phyloP scores from a whole-genome alignment of 2,797 vertebrate genomes.

The Bradypus variegatus region DNA sequence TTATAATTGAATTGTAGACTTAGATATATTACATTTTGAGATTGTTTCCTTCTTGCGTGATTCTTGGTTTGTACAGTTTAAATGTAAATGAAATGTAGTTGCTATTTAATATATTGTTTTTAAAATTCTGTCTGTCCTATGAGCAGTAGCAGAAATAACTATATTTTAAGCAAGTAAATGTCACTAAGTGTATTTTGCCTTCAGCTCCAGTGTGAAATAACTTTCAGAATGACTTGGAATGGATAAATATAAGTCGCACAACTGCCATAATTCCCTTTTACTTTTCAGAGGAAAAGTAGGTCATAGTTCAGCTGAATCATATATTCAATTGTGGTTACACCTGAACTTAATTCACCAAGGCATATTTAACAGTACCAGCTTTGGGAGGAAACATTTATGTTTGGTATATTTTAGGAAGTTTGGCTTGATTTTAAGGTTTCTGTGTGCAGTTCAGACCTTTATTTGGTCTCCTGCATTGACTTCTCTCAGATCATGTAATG shows the following conservation, averaged over 20 bases:
- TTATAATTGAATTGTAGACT: slow-evolving; percentile 14
- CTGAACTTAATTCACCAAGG: slow-evolving; percentile 52
- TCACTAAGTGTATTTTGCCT: not conserved
- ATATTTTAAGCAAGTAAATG: not conserved
- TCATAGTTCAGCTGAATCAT: slow-evolving; percentile 48
- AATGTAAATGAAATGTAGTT: slow-evolving; percentile 16
- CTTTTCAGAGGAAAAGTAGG: slow-evolving; percentile 56
- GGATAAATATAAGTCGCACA: slow-evolving; percentile 43
- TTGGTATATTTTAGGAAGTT: not conserved
- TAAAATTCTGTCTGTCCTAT: not conserved
- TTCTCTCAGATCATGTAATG: slow-evolving; percentile 19
- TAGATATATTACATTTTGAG: not conserved
- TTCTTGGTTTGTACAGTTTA: slow-evolving; percentile 25
- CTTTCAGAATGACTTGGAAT: slow-evolving; percentile 20
- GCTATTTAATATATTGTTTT: not conserved
- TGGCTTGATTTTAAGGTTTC: not conserved
- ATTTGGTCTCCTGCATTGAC: not conserved
- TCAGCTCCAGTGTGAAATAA: slow-evolving; percentile 9
- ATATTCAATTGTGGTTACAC: slow-evolving; percentile 55
- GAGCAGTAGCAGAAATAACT: not conserved
- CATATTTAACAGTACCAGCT: slow-evolving; percentile 43
- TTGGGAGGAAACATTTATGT: not conserved
- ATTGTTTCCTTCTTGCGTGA: slow-evolving; percentile 24
- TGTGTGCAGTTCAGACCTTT: not conserved
- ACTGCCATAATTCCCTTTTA: slow-evolving; percentile 42